Base-by-base conservation (phyloP, 2,888 invertebrate genomes). In the Nomada ruficornis region DNA sequence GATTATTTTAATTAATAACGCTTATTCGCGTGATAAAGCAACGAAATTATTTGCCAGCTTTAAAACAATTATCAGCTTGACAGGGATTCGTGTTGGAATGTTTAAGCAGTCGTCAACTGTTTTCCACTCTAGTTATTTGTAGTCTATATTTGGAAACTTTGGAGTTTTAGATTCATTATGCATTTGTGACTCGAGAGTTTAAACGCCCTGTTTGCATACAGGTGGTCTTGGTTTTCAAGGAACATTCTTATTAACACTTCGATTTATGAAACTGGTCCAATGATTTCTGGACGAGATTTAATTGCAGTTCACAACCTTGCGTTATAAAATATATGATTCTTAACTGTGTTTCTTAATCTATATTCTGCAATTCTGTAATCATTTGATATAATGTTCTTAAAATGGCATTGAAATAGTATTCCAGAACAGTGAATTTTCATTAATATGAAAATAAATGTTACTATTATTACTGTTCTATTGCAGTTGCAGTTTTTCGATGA, bases 1-100 rank as follows among this genome's bases (percentile, higher is more conserved):
- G 36, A 26, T 73, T 65, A 67, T 73, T 77, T 77, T 55, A 77
- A 67, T 77, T 72, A 72, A 55, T 57, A n/a, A 23, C 2, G 9
- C 26, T 15, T 13, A 36, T 42, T n/a, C 50, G 5, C 11, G 18
- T 13, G 50, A 55, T 52, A 18, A 50, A 70, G 23, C 42, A 64
- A 69, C n/a, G 20, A 29, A 47, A 70, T 64, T 64, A 64, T 47
- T 70, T 47, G 15, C 10, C 54, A 50, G 50, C 1, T 10, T 3
- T 42, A 13, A 5, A 52, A 68, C 36, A 36, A 18, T 62, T 68
- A 63, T 54, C 15, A 68, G 67, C 3, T 74, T 63, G 26, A 26
- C 5, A 20, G 59, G 29, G 7, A 50, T 1, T 4, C 54, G 20
- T 23, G 47, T n/a, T 9, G 50, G 10, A 15, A 20, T 47, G 29